A percentile compares a stretch with the other conserved stretches of the same genome.
Evolutionary conservation across 1,140 invertebrate genomes (phyloP).

Genomic region (Calycopis cecrops): DNA sequence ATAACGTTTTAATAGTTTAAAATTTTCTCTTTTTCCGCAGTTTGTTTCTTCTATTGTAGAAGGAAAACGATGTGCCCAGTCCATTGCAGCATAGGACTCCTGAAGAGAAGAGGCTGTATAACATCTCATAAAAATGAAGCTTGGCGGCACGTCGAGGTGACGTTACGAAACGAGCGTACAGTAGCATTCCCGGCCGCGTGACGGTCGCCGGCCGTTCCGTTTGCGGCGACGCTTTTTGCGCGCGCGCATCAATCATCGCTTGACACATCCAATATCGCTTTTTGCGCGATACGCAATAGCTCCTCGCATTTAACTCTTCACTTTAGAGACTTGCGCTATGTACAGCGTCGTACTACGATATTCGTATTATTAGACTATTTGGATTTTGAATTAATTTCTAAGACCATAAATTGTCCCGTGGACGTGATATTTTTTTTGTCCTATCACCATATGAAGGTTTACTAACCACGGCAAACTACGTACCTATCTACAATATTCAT

Average conservation of each 20-base stretch:
- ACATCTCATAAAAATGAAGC: neutral
- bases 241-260: slow-evolving; percentile 63
- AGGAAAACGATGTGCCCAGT: no score
- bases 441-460: no score
- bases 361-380: no score
- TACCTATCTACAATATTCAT: no score
- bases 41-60: no score
- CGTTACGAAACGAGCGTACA: slow-evolving; percentile 28
- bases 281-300: slow-evolving; percentile 49
- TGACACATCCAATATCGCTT: slow-evolving; percentile 72
- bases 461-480: no score
- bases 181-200: slow-evolving; percentile 38
- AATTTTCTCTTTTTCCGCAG: no score
- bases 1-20: no score
- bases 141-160: neutral
- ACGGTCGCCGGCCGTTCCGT: slow-evolving; percentile 55
- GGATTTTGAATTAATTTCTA: no score
- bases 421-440: no score
- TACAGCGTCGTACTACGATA: slow-evolving; percentile 11
- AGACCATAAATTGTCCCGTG: no score
- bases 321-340: slow-evolving; percentile 18
- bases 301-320: slow-evolving; percentile 21
- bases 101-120: neutral
- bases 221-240: slow-evolving; percentile 55
- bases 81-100: no score